Evolutionary conservation across 2,888 invertebrate species (phyloP).

Genomic region (Penaeus monodon): DNA sequence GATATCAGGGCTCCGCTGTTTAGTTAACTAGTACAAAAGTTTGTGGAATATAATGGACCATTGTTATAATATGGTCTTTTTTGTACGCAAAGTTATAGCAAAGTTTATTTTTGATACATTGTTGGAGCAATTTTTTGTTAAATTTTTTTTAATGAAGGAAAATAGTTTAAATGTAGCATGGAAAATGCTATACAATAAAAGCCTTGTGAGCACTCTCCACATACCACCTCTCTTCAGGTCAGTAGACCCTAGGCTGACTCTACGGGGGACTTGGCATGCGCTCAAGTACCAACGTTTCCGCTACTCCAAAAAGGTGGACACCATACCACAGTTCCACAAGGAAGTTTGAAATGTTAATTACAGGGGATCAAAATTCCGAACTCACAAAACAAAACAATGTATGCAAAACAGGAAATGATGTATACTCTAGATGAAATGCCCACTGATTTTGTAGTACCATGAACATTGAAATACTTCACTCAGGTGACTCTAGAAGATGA

Average conservation of each 20-base stretch:
- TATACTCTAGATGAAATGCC: constrained; percentile 60
- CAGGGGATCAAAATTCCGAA: constrained; percentile 62
- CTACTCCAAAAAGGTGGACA: constrained; percentile 52
- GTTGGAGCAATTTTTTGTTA: constrained; percentile 70
- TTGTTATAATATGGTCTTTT: constrained; percentile 69
- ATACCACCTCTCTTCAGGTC: constrained; percentile 54
- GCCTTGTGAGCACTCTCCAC: constrained; percentile 58
- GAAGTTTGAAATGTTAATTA: constrained; percentile 37
- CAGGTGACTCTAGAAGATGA: constrained; percentile 59
- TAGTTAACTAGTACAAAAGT: constrained; percentile 63
- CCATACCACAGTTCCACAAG: constrained; percentile 55
- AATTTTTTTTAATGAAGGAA: constrained; percentile 64
- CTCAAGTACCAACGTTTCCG: constrained; percentile 32
- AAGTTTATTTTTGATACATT: constrained; percentile 79
- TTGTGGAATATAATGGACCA: constrained; percentile 67
- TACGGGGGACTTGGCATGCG: constrained; percentile 28
- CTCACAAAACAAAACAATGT: constrained; percentile 57
- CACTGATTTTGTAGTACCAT: constrained; percentile 62
- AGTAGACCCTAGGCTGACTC: constrained; percentile 43
- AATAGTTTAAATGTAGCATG: constrained; percentile 60
- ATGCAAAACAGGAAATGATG: constrained; percentile 61
- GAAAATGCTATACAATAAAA: constrained; percentile 55
- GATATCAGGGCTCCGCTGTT: constrained; percentile 61
- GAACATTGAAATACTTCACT: constrained; percentile 61
- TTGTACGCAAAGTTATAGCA: constrained; percentile 70